Base-by-base conservation (phyloP, 2,888 invertebrate genomes). In the Anaspis maculata region DNA sequence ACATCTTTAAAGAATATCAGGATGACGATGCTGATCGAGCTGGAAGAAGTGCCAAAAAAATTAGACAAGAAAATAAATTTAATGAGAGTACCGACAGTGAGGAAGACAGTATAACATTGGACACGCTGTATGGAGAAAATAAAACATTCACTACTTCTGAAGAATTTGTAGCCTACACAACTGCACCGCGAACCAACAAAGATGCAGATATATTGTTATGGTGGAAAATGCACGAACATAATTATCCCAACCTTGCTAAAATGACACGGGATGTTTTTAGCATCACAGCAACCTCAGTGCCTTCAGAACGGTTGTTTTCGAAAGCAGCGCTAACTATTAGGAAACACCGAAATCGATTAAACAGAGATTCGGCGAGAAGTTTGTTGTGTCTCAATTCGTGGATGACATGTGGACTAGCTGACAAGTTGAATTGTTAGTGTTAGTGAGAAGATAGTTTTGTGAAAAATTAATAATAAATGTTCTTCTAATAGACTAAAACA, bases 261-360 rank as follows among this genome's bases (percentile, higher is more conserved):
- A 41, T 45, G 41, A 41, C 28, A 9, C 39, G 34, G 27, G 33
- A 44, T 30, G 39, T 39, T 25, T 37, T 40, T 19, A 16, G 32
- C 23, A 36, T 30, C 21, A 35, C 41, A 31, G 39, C 43, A 27
- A 30, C 34, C 9, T 36, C 36, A 37, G 39, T 24, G 30, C 29
- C 42, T 28, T 29, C 31, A 21, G 44, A 37, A 36, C 40, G 47
- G 26, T 28, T 31, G 25, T 44, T 44, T 31, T 44, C 43, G 11
- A 38, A 30, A 27, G 42, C 44, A 12, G 36, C 37, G 15, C 27
- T 43, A 26, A 31, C 35, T 14, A 27, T 37, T 23, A 37, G 36
- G 39, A 44, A 42, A 23, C 31, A 10, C 4, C 24, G 37, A 13
- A 34, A 37, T 27, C 13, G 29, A 14, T 12, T 28, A 21, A 25